These are phyloP conservation scores for Philereme vetulata DNA, from an alignment of 2,888 invertebrate species.

Conservation along the genomic window DNA sequence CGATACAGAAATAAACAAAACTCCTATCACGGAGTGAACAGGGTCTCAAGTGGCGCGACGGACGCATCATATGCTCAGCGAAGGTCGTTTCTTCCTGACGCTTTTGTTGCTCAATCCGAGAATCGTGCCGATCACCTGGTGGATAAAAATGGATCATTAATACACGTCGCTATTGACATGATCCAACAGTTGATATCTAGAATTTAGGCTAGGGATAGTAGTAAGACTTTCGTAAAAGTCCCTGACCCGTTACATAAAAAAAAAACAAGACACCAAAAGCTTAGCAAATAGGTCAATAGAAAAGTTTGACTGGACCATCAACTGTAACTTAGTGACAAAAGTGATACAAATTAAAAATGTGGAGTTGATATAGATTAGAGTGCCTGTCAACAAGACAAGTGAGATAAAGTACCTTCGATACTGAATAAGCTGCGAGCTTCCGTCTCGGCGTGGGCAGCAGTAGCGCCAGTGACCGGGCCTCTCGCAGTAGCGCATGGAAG, in stretches of 20 bases:
- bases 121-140: slow-evolving; percentile 87
- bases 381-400: background rate
- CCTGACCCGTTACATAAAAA: no score
- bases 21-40: slow-evolving; percentile 75
- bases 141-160: slow-evolving; percentile 34
- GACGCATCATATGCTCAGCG: slow-evolving; percentile 87
- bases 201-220: background rate
- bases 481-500: slow-evolving; percentile 89
- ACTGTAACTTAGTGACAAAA: no score
- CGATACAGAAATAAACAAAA: slow-evolving; percentile 66
- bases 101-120: slow-evolving; percentile 90
- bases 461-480: slow-evolving; percentile 90
- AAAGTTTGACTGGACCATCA: no score
- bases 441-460: slow-evolving; percentile 87
- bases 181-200: background rate
- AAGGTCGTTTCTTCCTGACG: slow-evolving; percentile 90
- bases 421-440: slow-evolving; percentile 90
- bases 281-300: no score
- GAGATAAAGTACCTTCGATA: slow-evolving; percentile 85
- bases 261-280: no score
- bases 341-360: no score
- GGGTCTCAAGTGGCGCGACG: slow-evolving; percentile 47
- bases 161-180: slow-evolving; percentile 17
- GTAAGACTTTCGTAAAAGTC: background rate
- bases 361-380: no score